Conservation (phyloP, 2,888 invertebrate genomes). For the Conomelus anceps region DNA sequence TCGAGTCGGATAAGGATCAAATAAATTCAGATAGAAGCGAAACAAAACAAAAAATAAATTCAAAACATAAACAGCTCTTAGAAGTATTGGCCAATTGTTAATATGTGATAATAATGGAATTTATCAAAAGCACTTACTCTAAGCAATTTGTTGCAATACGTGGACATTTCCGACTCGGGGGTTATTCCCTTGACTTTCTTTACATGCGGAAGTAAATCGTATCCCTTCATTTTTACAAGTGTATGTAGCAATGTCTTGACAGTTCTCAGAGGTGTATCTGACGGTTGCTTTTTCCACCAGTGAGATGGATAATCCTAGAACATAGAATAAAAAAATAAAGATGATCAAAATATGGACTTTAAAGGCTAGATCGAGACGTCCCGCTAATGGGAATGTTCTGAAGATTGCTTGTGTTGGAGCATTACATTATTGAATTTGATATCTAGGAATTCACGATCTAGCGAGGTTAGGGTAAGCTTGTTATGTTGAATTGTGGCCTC, state of each 20-base stretch:
- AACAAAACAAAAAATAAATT: too few species aligned
- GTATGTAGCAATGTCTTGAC: slow-evolving; percentile 91
- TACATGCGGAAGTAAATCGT: slow-evolving; percentile 69
- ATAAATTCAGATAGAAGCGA: too few species aligned
- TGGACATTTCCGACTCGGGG: slow-evolving; percentile 73
- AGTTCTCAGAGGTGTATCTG: slow-evolving; percentile 80
- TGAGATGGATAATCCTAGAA: slow-evolving; percentile 66
- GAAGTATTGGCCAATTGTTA: too few species aligned
- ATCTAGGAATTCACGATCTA: too few species aligned
- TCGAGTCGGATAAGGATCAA: too few species aligned
- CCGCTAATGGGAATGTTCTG: too few species aligned
- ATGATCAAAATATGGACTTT: neutral
- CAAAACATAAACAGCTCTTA: too few species aligned
- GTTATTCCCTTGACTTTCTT: slow-evolving; percentile 49
- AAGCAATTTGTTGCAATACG: slow-evolving; percentile 74
- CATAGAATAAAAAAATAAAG: slow-evolving; percentile 3
- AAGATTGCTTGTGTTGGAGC: too few species aligned
- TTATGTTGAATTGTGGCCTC: too few species aligned
- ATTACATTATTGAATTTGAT: too few species aligned
- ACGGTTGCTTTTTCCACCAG: slow-evolving; percentile 78
- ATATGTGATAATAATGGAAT: too few species aligned
- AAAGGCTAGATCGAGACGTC: neutral
- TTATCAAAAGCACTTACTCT: slow-evolving; percentile 49
- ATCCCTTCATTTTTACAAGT: slow-evolving; percentile 81
- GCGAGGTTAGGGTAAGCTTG: too few species aligned